Evolutionary conservation across 2,797 vertebrate genomes (phyloP).

Genomic region (Eulemur mongoz): DNA sequence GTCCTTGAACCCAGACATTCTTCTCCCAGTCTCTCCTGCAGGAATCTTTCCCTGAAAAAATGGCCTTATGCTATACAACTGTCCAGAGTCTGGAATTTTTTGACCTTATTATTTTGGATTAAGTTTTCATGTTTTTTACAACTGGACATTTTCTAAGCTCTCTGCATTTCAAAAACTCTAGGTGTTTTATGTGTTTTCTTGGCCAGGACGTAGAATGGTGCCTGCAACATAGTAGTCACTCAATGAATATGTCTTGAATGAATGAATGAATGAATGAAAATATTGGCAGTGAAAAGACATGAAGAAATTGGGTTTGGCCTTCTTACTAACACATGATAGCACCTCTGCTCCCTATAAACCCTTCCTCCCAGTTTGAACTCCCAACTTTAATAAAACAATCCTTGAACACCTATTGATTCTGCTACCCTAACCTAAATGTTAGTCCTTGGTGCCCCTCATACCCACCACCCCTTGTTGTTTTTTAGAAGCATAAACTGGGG

Average conservation of each 20-base stretch:
- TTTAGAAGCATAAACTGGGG: neutral
- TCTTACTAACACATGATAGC: neutral
- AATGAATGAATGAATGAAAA: neutral
- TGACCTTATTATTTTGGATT: neutral
- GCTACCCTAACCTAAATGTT: neutral
- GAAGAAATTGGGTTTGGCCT: neutral
- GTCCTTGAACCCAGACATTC: neutral
- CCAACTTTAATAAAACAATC: neutral
- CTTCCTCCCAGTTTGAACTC: neutral
- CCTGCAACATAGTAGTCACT: neutral
- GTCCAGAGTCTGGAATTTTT: constrained; percentile 13
- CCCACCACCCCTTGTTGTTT: neutral
- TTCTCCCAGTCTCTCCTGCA: neutral
- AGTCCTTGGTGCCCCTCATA: neutral
- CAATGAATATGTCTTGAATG: neutral
- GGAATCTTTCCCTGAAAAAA: neutral
- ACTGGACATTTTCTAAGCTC: neutral
- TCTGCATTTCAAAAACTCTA: neutral
- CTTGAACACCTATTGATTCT: constrained; percentile 13
- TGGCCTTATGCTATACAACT: neutral
- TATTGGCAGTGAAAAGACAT: neutral
- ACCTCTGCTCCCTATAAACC: neutral
- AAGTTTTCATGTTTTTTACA: constrained; percentile 2
- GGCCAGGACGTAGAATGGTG: neutral
- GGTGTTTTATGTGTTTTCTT: neutral